A percentile compares a stretch with the other conserved stretches of the same genome.
Conservation (phyloP, 2,113 vertebrate species). For the Herpetotheres cachinnans region DNA sequence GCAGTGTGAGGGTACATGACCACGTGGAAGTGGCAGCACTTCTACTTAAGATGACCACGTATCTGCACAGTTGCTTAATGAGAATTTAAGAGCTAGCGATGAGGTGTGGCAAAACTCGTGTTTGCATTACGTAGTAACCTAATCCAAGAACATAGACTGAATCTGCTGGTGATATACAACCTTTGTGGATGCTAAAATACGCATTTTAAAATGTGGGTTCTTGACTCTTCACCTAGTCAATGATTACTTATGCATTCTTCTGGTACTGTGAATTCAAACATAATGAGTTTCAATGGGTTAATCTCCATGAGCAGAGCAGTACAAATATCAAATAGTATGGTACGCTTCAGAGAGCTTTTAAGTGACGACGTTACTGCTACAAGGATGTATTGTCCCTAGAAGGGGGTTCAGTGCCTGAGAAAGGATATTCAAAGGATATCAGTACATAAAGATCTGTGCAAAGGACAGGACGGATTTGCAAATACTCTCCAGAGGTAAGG, state of each 20-base stretch:
- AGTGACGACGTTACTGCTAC: background rate
- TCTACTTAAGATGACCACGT: background rate
- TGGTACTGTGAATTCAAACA: background rate
- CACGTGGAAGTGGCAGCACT: background rate
- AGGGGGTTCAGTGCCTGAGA: background rate
- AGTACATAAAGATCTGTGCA: background rate
- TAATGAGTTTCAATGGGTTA: slow-evolving; percentile 25
- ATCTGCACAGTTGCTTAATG: background rate
- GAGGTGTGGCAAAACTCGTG: background rate
- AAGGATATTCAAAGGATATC: background rate
- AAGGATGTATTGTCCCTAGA: background rate
- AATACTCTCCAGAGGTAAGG: background rate
- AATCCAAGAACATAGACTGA: background rate
- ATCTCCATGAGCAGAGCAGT: background rate
- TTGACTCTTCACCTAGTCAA: slow-evolving; percentile 47
- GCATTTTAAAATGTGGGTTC: background rate
- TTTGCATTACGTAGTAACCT: background rate
- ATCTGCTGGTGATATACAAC: background rate
- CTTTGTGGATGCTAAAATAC: background rate
- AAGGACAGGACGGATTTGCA: background rate
- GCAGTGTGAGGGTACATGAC: background rate
- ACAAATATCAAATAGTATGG: background rate
- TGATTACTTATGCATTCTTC: slow-evolving; percentile 39
- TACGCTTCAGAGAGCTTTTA: background rate
- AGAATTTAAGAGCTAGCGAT: background rate